Conservation (phyloP, 2,113 vertebrate species). For the Oenanthe oenanthe region DNA sequence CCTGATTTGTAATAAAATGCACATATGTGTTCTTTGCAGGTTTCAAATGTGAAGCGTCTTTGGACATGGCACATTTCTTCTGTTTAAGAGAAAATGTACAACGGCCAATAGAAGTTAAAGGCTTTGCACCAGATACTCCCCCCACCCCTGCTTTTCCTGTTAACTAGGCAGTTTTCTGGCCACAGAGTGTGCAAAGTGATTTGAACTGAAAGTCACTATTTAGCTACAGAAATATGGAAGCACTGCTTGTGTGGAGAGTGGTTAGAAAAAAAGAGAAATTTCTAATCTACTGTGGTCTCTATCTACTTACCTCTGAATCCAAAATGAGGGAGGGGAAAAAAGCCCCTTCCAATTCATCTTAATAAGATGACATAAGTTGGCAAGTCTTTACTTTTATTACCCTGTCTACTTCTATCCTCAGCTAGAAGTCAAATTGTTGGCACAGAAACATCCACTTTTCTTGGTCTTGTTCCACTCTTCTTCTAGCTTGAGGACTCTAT, state of each 20-base stretch:
- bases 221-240: neutral
- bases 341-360: neutral
- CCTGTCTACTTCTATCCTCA: neutral
- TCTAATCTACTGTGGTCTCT: neutral
- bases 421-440: neutral
- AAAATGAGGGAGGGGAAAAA: neutral
- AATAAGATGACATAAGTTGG: neutral
- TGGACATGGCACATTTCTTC: neutral
- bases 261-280: neutral
- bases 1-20: neutral
- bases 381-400: neutral
- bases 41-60: neutral
- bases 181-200: neutral
- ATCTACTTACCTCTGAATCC: slow-evolving; percentile 1
- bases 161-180: neutral
- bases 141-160: neutral
- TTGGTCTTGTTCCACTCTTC: neutral
- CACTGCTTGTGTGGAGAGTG: neutral
- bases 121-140: neutral
- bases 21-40: neutral
- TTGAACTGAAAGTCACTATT: neutral
- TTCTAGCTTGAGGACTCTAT: slow-evolving; percentile 15
- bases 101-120: neutral
- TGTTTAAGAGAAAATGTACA: neutral
- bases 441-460: neutral